Conservation (phyloP, 2,888 invertebrate genomes). For the Strigamia maritima region DNA sequence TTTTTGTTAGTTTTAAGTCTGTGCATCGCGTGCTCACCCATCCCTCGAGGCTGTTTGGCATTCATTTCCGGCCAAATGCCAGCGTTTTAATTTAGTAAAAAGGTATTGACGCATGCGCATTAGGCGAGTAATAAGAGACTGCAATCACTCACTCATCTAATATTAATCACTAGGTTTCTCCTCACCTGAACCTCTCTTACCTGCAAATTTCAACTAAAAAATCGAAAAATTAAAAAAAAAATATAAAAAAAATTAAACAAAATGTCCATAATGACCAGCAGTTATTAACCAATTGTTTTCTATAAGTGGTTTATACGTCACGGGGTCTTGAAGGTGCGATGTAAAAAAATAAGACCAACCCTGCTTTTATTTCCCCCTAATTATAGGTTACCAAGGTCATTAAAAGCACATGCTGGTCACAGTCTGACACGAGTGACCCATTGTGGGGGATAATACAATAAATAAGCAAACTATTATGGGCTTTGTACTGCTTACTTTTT, state of each 20-base stretch:
- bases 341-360: not conserved
- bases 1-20: not conserved
- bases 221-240: no score
- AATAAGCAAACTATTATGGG: not conserved
- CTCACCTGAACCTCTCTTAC: not conserved
- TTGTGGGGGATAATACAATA: not conserved
- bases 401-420: not conserved
- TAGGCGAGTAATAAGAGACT: slow-evolving; percentile 17
- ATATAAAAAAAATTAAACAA: not conserved
- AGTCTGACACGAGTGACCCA: slow-evolving; percentile 7
- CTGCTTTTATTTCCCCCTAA: not conserved
- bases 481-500: not conserved
- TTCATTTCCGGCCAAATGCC: slow-evolving; percentile 21
- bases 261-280: not conserved
- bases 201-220: no score
- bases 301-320: not conserved
- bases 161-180: slow-evolving; percentile 1
- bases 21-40: not conserved
- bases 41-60: slow-evolving; percentile 22
- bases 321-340: not conserved
- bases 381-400: not conserved
- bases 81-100: slow-evolving; percentile 22
- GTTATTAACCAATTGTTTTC: not conserved
- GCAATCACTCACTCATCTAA: slow-evolving; percentile 20
- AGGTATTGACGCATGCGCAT: slow-evolving; percentile 20